phyloP scores from a whole-genome alignment of 1,140 invertebrate species.

The Drosophila prosaltans region DNA sequence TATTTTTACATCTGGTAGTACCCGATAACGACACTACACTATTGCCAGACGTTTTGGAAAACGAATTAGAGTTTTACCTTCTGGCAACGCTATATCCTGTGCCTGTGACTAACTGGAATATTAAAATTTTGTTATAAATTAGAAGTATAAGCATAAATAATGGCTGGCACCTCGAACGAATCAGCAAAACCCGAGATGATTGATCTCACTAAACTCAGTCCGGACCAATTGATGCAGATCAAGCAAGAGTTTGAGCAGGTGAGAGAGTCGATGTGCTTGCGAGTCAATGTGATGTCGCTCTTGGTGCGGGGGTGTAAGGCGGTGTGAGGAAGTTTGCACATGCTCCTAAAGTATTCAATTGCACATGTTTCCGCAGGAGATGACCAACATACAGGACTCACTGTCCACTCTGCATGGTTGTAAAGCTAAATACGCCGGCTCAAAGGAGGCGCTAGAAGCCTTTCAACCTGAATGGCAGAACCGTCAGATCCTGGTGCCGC shows the following conservation, averaged over 20 bases:
- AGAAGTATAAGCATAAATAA: constrained; percentile 56
- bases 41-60: not conserved
- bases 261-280: constrained; percentile 55
- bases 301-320: not conserved
- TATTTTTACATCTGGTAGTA: too few species aligned
- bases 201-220: constrained; percentile 89
- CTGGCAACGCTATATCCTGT: constrained; percentile 6
- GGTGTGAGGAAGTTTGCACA: constrained; percentile 38
- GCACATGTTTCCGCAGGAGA: constrained; percentile 86
- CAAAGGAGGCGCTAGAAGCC: constrained; percentile 92
- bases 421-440: constrained; percentile 94
- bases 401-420: constrained; percentile 94
- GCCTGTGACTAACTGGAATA: constrained; percentile 43
- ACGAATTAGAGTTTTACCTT: not conserved
- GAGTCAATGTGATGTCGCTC: constrained; percentile 22
- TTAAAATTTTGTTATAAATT: constrained; percentile 59
- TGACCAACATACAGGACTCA: constrained; percentile 94
- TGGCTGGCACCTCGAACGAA: constrained; percentile 63
- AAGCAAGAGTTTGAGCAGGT: constrained; percentile 95
- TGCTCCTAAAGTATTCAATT: constrained; percentile 41
- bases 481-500: constrained; percentile 93
- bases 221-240: constrained; percentile 91
- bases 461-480: constrained; percentile 89
- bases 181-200: constrained; percentile 87
- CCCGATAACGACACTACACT: too few species aligned